These are phyloP conservation scores for Helicoverpa zea DNA, from an alignment of 1,140 invertebrate species.

Conservation along the genomic window DNA sequence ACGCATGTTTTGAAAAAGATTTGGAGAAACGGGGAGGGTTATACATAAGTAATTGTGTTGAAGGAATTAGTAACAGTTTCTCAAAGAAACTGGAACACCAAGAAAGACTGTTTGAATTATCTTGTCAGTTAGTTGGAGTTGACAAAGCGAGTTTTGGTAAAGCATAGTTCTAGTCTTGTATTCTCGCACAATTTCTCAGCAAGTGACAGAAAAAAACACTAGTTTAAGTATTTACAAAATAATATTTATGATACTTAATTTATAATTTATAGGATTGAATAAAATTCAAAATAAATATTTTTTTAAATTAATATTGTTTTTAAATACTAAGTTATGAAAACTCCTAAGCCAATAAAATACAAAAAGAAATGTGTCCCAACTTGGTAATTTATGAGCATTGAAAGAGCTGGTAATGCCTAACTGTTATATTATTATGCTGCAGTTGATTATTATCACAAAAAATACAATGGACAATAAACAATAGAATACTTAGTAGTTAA, in stretches of 20 bases:
- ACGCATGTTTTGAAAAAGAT: constrained; percentile 91
- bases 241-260: constrained; percentile 23
- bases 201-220: constrained; percentile 6
- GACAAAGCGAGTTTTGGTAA: constrained; percentile 71
- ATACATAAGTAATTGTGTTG: constrained; percentile 91
- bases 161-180: constrained; percentile 32
- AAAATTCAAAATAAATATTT: constrained; percentile 25
- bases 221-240: constrained; percentile 35
- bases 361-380: neutral
- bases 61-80: constrained; percentile 79
- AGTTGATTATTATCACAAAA: constrained; percentile 18
- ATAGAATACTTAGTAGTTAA: constrained; percentile 34
- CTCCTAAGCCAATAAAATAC: neutral
- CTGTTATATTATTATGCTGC: neutral
- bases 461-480: constrained; percentile 45
- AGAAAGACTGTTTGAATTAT: constrained; percentile 79
- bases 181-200: neutral
- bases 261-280: neutral
- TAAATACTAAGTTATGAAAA: constrained; percentile 10
- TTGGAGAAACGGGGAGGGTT: constrained; percentile 91
- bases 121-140: constrained; percentile 80
- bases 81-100: constrained; percentile 81
- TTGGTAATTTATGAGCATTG: neutral
- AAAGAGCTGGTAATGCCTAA: constrained; percentile 1
- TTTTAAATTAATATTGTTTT: constrained; percentile 8